phyloP scores from a whole-genome alignment of 2,113 vertebrate genomes.

The Brachionichthys hirsutus region DNA sequence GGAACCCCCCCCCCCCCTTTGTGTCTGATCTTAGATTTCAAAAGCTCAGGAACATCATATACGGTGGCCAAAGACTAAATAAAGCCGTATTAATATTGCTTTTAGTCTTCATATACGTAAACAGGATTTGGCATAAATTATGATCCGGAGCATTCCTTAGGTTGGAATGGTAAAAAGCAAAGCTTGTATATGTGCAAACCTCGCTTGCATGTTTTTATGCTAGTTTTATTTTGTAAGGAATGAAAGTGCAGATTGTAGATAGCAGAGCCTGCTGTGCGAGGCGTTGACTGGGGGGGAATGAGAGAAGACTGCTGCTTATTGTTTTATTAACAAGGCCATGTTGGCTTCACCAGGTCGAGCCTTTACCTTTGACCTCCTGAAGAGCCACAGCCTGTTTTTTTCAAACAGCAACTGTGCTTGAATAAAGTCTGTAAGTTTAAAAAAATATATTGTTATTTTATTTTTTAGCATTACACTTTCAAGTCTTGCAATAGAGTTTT shows the following conservation, averaged over 20 bases:
- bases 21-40: conserved; percentile 75
- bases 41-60: conserved; percentile 73
- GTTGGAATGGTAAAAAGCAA: conserved; percentile 7
- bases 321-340: conserved; percentile 78
- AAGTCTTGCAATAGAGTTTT: neutral
- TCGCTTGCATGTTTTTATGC: neutral
- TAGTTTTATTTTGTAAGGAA: conserved; percentile 4
- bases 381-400: conserved; percentile 45
- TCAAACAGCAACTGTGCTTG: conserved; percentile 33
- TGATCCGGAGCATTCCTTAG: conserved; percentile 2
- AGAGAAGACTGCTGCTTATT: conserved; percentile 74
- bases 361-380: conserved; percentile 71
- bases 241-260: conserved; percentile 45
- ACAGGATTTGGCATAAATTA: conserved; percentile 17
- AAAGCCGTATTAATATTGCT: conserved; percentile 63
- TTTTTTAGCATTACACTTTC: no score
- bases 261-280: conserved; percentile 26
- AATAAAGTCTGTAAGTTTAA: conserved; percentile 45
- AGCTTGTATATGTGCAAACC: neutral
- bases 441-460: no score
- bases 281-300: conserved; percentile 46
- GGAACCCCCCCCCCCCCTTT: conserved; percentile 64
- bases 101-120: conserved; percentile 40
- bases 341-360: conserved; percentile 68
- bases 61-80: conserved; percentile 71